Evolutionary conservation across 2,113 vertebrate genomes (phyloP), one percentile per base, ranked within the genome.

Genomic region (Coptodon bakossiorum): DNA sequence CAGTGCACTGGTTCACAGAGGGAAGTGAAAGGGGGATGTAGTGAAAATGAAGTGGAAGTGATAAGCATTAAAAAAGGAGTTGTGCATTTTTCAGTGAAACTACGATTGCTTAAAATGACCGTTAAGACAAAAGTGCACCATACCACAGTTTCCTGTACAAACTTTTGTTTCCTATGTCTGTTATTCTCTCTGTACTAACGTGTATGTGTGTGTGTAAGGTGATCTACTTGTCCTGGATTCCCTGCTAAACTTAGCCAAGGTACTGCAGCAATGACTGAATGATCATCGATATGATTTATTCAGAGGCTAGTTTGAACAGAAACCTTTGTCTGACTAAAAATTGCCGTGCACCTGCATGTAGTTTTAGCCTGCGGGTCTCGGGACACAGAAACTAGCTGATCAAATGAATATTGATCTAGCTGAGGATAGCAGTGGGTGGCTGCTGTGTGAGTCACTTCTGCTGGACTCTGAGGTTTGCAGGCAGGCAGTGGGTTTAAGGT

Each of bases 221-320:
- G 93, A 96, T 91, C 93, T 81, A 63, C 59, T 85, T 91, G 95
- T 90, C 94, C 96, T 96, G 93, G 91, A 96, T 96, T 95, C 93
- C 90, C 86, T 66, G 81, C 96, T 96, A 96, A 96, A 95, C 80
- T 94, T 97, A 96, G 95, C 86, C 81, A 80, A 73, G 88, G 56
- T 54, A 29, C 90, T 68, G 86, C 31, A 68, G 88, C 87, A 53
- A 50, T 57, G 88, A 87, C n/a, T 50, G 85, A 84, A 29, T 83
- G 90, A 86, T 83, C 88, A 83, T 89, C 68, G 50, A 19, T 34
- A 13, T 6, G 71, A 80, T 81, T 86, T 80, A 82, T 84, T 79
- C 80, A 84, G n/a, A 22, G 2, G 79, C 59, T 22, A 3, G 31
- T 61, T 5, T 10, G 61, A 27, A 34, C 16, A 2, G 8, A 24